Percentiles rank a stretch among this genome's conserved stretches.
Conservation (phyloP, 2,888 invertebrate species). For the Actias luna region DNA sequence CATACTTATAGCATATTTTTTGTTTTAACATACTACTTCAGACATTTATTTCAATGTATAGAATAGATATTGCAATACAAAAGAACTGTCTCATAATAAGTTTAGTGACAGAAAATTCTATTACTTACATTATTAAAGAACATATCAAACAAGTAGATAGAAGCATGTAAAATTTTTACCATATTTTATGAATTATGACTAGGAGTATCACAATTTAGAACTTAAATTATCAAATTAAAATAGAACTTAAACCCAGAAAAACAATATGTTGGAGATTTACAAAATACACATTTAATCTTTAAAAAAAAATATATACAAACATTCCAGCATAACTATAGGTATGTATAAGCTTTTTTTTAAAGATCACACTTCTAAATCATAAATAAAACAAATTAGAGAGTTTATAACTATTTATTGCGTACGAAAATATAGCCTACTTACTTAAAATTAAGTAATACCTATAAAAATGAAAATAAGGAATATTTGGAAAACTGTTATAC, state of each 20-base stretch:
- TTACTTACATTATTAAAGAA: too few relatives aligned
- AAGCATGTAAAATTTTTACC: too few relatives aligned
- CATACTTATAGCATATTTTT: too few relatives aligned
- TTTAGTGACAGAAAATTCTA: too few relatives aligned
- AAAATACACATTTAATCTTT: background rate
- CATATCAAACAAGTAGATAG: too few relatives aligned
- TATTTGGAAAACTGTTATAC: slow-evolving; percentile 20
- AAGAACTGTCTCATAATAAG: too few relatives aligned
- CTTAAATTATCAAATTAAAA: too few relatives aligned
- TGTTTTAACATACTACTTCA: too few relatives aligned
- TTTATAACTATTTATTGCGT: slow-evolving; percentile 64
- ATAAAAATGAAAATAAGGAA: slow-evolving; percentile 43
- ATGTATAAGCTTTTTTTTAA: background rate
- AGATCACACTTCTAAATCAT: background rate
- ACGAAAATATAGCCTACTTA: slow-evolving; percentile 75
- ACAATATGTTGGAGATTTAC: background rate
- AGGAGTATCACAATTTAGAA: too few relatives aligned
- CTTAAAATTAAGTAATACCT: slow-evolving; percentile 68
- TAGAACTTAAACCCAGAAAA: background rate
- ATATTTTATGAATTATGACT: too few relatives aligned
- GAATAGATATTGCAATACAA: too few relatives aligned
- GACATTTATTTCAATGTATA: too few relatives aligned
- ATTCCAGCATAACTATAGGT: background rate
- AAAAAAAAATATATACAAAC: background rate
- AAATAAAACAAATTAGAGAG: slow-evolving; percentile 28